These are phyloP conservation scores for human (Homo sapiens) DNA, from an alignment of 2,113 vertebrate genomes.

Conservation along the genomic window GRCh38 chr5:150903501-150904000, in stretches of 20 bases:
- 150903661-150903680: not conserved
- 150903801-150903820: not conserved
- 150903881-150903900: not conserved
- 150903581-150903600: not conserved
- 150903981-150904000: not conserved
- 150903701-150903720: not conserved
- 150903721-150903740: conserved; percentile 13
- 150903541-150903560: not conserved
- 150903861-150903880: not conserved
- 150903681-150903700: not conserved
- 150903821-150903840: not conserved
- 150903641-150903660: not conserved
- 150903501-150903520: not conserved
- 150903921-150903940: not conserved
- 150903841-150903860: not conserved
- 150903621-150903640: conserved; percentile 7
- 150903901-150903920: not conserved
- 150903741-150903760: not conserved
- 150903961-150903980: not conserved
- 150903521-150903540: not conserved
- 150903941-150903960: not conserved
- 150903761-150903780: not conserved
- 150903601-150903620: not conserved
- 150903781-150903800: not conserved
- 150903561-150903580: not conserved